A percentile compares a stretch with the other conserved stretches of the same genome.
These are phyloP conservation scores for Neodiprion fabricii DNA, from an alignment of 1,140 invertebrate species.

Conservation along the genomic window DNA sequence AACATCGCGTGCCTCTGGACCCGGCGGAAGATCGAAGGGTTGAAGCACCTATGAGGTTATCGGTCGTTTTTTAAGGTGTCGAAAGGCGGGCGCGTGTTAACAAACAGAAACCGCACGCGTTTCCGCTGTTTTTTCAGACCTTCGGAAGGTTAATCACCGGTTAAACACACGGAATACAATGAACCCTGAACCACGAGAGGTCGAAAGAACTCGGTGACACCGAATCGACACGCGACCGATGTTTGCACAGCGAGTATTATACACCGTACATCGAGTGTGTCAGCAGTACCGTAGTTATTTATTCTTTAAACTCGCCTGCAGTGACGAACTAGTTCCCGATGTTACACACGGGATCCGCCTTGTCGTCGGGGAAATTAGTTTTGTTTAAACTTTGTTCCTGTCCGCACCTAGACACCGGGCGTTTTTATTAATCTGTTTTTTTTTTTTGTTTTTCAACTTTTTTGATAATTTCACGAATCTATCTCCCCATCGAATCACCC, in stretches of 20 bases:
- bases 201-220: background rate
- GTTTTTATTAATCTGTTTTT: too few relatives aligned
- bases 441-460: too few relatives aligned
- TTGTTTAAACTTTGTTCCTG: too few relatives aligned
- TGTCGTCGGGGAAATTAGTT: too few relatives aligned
- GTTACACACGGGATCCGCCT: too few relatives aligned
- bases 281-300: background rate
- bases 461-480: too few relatives aligned
- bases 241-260: background rate
- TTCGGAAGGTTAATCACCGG: background rate
- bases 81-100: too few relatives aligned
- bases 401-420: too few relatives aligned
- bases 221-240: background rate
- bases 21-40: conserved; percentile 13
- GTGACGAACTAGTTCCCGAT: background rate
- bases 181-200: background rate
- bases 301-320: background rate
- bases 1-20: background rate
- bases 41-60: conserved; percentile 29
- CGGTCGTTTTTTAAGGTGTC: conserved; percentile 4
- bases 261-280: background rate
- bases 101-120: background rate
- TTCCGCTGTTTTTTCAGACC: background rate
- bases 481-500: too few relatives aligned
- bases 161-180: background rate